phyloP scores from a whole-genome alignment of 2,113 vertebrate genomes.

The Phylloscopus trochiloides region DNA sequence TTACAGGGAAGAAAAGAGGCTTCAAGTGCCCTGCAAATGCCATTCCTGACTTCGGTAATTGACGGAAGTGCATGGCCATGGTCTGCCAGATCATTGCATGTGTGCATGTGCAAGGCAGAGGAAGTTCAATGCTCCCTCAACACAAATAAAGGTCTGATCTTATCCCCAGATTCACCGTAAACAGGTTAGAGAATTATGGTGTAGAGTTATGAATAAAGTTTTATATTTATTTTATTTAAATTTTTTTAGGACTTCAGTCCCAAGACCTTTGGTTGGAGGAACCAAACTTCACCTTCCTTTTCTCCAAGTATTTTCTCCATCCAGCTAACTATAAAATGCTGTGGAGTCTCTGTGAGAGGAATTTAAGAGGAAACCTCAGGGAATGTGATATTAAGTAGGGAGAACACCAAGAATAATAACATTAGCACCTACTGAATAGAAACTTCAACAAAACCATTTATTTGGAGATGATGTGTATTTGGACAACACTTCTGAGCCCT shows the following conservation, averaged over 20 bases:
- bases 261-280: accelerated
- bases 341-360: not conserved
- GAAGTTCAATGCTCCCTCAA: too few relatives aligned
- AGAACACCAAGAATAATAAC: not conserved
- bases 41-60: too few relatives aligned
- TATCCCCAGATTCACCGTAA: too few relatives aligned
- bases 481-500: not conserved
- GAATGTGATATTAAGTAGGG: not conserved
- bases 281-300: not conserved
- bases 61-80: too few relatives aligned
- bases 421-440: not conserved
- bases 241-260: not conserved
- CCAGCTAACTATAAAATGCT: not conserved
- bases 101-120: too few relatives aligned
- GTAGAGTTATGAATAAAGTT: too few relatives aligned
- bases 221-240: too few relatives aligned
- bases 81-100: too few relatives aligned
- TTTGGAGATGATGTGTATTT: not conserved
- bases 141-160: too few relatives aligned
- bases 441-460: not conserved
- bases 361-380: not conserved
- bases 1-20: too few relatives aligned
- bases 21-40: too few relatives aligned
- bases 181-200: too few relatives aligned
- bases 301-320: not conserved